Base-by-base conservation (phyloP, 2,113 vertebrate species). In the Cyanocitta stelleri region DNA sequence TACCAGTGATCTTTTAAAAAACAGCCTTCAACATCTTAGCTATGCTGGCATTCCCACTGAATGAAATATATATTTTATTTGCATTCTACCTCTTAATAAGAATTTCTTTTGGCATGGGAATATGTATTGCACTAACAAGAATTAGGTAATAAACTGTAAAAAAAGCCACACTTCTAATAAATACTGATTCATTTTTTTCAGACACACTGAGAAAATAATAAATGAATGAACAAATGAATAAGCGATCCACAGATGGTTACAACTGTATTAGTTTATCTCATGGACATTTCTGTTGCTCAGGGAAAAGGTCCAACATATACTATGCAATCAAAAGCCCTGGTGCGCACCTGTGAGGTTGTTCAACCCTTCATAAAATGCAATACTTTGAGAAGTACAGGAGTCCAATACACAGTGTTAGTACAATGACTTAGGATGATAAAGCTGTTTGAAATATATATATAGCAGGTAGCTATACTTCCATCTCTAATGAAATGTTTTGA, bases 341-440 rank as follows among this genome's bases (percentile, higher is more conserved):
- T 41, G 19, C 16, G 10, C 19, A 27, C 5, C 13, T 1, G 1
- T 26, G 54, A 33, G 12, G 23, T 33, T 68, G 27, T 39, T 52
- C 1, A 3, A 7, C 8, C 11, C 20, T 41, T 75, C 43, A 39
- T 26, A 55, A 90, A 54, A 78, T 11, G 19, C 32, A 54, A 4
- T 5, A 15, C 13, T 71, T 75, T 13, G 13, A 8, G 16, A 27
- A 54, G 17, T 13, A 32, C 8, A 18, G 22, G 13, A 22, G 19
- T 13, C 9, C 12, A 7, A 23, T 13, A 33, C 1, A 16, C 6
- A 5, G 8, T 15, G 6, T 13, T 89, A 2, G 5, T 67, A 26
- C 32, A 43, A n/a, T 11, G 48, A 29, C 10, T 51, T 29, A 20
- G 33, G 37, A 75, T 64, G 12, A 29, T 41, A 11, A 23, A 66